Conservation (phyloP, 2,113 vertebrate genomes). For the Elachura formosa region DNA sequence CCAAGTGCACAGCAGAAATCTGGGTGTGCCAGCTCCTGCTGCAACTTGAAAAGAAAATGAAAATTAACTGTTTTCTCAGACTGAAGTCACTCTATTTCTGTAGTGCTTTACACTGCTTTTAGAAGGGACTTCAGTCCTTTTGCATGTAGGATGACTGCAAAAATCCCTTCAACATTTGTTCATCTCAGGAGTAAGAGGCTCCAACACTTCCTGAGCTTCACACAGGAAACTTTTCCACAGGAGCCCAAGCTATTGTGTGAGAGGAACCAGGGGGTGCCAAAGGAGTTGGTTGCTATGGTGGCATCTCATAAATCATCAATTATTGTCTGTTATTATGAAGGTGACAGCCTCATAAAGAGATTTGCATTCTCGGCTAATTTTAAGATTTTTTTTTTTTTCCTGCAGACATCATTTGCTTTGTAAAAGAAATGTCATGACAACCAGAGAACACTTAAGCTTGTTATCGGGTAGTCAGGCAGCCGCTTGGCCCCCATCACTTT, state of each 20-base stretch:
- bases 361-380: slow-evolving; percentile 78
- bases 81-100: background rate
- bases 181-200: background rate
- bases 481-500: slow-evolving; percentile 62
- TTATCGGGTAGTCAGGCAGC: slow-evolving; percentile 66
- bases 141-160: background rate
- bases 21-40: background rate
- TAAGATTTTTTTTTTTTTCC: slow-evolving; percentile 57
- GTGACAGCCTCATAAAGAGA: slow-evolving; percentile 76
- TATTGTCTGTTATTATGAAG: slow-evolving; percentile 77
- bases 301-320: slow-evolving; percentile 81
- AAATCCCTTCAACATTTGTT: background rate
- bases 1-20: background rate
- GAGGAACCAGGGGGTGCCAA: slow-evolving; percentile 58
- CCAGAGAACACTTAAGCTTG: slow-evolving; percentile 64
- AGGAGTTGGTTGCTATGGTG: slow-evolving; percentile 75
- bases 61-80: background rate
- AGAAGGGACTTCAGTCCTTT: background rate
- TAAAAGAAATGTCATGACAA: slow-evolving; percentile 75
- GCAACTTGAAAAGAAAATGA: background rate
- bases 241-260: slow-evolving; percentile 29
- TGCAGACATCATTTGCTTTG: slow-evolving; percentile 73
- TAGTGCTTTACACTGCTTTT: background rate
- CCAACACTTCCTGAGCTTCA: background rate
- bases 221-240: slow-evolving; percentile 56